These are phyloP conservation scores for Manacus vitellinus DNA, from an alignment of 2,113 vertebrate species.

Conservation along the genomic window DNA sequence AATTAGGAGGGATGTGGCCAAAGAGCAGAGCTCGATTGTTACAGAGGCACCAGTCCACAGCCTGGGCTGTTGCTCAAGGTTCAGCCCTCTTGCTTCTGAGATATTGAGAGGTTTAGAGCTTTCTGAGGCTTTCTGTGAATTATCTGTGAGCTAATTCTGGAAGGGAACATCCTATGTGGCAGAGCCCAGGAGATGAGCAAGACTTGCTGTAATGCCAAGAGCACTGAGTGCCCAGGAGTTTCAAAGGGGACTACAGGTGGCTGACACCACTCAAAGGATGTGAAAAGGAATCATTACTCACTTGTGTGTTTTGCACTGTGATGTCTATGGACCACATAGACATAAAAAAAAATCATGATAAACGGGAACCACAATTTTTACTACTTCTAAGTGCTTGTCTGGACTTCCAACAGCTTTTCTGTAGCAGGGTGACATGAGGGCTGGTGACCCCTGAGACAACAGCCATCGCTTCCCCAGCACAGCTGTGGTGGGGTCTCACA, in stretches of 20 bases:
- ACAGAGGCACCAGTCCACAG: neutral
- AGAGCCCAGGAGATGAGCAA: neutral
- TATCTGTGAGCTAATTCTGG: neutral
- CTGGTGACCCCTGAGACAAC: neutral
- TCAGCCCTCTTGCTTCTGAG: neutral
- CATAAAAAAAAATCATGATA: neutral
- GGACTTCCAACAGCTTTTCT: neutral
- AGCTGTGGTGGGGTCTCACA: neutral
- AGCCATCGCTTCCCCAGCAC: rapidly evolving
- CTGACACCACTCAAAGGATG: neutral
- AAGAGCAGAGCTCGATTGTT: neutral
- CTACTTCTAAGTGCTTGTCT: neutral
- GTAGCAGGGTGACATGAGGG: neutral
- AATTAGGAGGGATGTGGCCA: neutral
- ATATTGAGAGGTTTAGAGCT: neutral
- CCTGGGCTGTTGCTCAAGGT: neutral
- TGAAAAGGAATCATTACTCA: neutral
- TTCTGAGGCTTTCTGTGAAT: neutral
- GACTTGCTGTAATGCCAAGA: neutral
- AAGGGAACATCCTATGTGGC: neutral
- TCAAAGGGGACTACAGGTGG: neutral
- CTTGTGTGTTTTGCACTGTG: neutral
- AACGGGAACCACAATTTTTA: neutral
- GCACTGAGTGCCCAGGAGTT: rapidly evolving
- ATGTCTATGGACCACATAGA: neutral